Percentiles rank a stretch among this genome's conserved stretches.
Conservation (phyloP, 2,888 invertebrate genomes). For the Campoplex nolae region DNA sequence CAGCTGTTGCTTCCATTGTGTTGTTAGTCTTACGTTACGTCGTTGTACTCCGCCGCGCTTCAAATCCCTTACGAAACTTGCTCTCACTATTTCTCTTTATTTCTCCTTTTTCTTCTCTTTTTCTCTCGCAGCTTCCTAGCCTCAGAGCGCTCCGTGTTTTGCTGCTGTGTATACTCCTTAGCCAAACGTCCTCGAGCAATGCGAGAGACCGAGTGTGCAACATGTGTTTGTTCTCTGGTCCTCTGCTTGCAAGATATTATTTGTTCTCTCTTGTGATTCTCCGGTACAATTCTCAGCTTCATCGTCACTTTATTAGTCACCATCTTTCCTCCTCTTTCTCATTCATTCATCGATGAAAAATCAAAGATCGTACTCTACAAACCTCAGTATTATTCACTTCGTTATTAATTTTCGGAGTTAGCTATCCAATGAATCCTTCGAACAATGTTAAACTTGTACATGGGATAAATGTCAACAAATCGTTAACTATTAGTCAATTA, state of each 20-base stretch:
- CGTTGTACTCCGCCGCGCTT: conserved; percentile 74
- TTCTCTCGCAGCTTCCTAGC: conserved; percentile 8
- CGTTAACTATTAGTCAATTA: neutral
- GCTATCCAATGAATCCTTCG: neutral
- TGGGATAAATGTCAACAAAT: neutral
- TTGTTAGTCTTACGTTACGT: conserved; percentile 84
- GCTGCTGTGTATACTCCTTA: conserved; percentile 15
- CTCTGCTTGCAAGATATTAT: conserved; percentile 68
- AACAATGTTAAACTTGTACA: neutral
- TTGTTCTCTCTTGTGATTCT: conserved; percentile 62
- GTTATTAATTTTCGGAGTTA: too few relatives aligned
- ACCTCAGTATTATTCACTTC: neutral
- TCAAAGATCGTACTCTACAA: neutral
- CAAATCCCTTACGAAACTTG: conserved; percentile 66
- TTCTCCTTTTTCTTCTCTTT: conserved; percentile 19
- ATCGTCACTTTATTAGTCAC: conserved; percentile 60
- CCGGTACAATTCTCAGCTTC: conserved; percentile 40
- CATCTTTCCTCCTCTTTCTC: conserved; percentile 2
- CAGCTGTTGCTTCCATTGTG: conserved; percentile 84
- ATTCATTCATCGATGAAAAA: conserved; percentile 8
- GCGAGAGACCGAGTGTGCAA: conserved; percentile 80
- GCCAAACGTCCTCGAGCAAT: conserved; percentile 48
- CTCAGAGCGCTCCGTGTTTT: conserved; percentile 1
- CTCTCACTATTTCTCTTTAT: conserved; percentile 29
- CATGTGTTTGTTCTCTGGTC: conserved; percentile 82